Conservation (phyloP, 37 sponge, comb jelly and placozoan species). For the Tethya wilhelma region DNA sequence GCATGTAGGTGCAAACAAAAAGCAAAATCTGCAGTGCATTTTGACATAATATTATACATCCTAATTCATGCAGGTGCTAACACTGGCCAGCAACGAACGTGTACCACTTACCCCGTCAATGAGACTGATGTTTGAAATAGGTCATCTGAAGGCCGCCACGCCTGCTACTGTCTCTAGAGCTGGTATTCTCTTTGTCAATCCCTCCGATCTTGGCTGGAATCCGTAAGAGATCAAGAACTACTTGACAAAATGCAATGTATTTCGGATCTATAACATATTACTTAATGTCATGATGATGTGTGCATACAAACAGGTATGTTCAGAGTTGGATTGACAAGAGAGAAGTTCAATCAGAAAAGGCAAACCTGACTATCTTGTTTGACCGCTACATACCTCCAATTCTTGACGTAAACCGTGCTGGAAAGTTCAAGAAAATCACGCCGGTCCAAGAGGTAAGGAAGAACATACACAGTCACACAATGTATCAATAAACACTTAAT, state of each 20-base stretch:
- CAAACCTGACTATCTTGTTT: constrained; percentile 95
- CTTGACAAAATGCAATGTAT: not conserved
- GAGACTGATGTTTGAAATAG: constrained; percentile 98
- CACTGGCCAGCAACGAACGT: constrained; percentile 98
- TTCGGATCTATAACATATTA: not conserved
- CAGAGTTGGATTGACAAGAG: constrained; percentile 96
- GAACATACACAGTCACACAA: not conserved
- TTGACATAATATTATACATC: not conserved
- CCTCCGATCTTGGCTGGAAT: constrained; percentile 96
- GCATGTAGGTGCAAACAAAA: too few species aligned
- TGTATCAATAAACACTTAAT: too few species aligned
- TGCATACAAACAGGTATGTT: constrained; percentile 58
- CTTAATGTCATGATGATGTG: not conserved
- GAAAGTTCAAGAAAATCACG: constrained; percentile 97
- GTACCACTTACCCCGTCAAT: constrained; percentile 96
- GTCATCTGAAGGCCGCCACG: constrained; percentile 93
- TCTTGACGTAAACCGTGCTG: constrained; percentile 75
- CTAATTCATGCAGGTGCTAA: constrained; percentile 71
- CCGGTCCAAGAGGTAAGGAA: constrained; percentile 78
- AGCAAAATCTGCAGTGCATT: not conserved
- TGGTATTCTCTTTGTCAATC: constrained; percentile 98
- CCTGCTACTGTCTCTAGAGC: constrained; percentile 98
- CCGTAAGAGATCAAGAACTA: constrained; percentile 60
- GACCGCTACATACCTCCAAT: constrained; percentile 93
- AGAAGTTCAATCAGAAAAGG: constrained; percentile 95